These are phyloP conservation scores for Autographa pulchrina DNA, from an alignment of 2,888 invertebrate genomes.

Conservation along the genomic window DNA sequence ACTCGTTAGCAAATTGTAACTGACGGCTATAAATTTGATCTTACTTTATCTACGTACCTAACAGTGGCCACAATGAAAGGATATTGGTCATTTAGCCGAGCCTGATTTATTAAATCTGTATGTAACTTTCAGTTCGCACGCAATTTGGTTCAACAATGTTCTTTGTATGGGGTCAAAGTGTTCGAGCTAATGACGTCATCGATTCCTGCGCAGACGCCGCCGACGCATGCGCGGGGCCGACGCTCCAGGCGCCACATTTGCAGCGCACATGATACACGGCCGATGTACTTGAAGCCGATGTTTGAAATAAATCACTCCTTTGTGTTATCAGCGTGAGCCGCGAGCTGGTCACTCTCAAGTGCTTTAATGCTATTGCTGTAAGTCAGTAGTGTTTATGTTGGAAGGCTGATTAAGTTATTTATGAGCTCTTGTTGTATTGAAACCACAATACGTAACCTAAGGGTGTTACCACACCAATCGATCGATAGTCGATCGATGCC, in stretches of 20 bases:
- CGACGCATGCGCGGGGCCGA: slow-evolving; percentile 55
- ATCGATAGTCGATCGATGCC: no score
- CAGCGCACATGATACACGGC: slow-evolving; percentile 82
- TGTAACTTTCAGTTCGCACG: slow-evolving; percentile 34
- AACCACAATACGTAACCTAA: slow-evolving; percentile 1
- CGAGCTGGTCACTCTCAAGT: slow-evolving; percentile 69
- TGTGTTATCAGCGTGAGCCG: slow-evolving; percentile 72
- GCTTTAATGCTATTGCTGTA: slow-evolving; percentile 66
- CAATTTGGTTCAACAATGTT: slow-evolving; percentile 57
- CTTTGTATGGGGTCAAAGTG: slow-evolving; percentile 63
- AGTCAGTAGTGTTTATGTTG: slow-evolving; percentile 38
- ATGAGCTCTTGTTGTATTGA: neutral
- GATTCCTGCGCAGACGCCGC: slow-evolving; percentile 74
- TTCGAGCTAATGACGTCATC: slow-evolving; percentile 76
- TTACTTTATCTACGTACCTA: slow-evolving; percentile 64
- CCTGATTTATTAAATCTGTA: slow-evolving; percentile 17
- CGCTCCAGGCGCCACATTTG: slow-evolving; percentile 83
- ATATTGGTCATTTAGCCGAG: slow-evolving; percentile 60
- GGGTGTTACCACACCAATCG: no score
- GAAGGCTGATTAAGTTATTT: slow-evolving; percentile 34
- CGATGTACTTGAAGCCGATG: slow-evolving; percentile 71
- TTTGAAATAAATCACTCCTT: slow-evolving; percentile 81
- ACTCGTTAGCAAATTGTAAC: slow-evolving; percentile 86
- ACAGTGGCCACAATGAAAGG: slow-evolving; percentile 54
- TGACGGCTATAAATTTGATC: slow-evolving; percentile 80